A percentile compares a stretch with the other conserved stretches of the same genome.
Evolutionary conservation across 2,113 vertebrate species (phyloP).

Genomic region (Aix galericulata): DNA sequence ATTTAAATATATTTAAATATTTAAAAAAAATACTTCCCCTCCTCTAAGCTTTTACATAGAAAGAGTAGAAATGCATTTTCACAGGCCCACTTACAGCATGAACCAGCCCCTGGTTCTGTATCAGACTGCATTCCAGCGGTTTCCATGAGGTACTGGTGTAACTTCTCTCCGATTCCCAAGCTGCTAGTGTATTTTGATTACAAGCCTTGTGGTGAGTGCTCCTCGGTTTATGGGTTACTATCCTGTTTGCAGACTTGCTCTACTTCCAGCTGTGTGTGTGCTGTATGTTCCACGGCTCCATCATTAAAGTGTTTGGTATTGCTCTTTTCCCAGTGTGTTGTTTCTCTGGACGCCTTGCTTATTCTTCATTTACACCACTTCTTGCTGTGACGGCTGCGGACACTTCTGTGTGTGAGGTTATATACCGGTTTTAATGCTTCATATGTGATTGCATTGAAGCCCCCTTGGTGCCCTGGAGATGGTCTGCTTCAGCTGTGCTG

Average conservation of each 20-base stretch:
- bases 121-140: not conserved
- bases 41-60: not conserved
- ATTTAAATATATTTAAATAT: slow-evolving; percentile 41
- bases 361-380: not conserved
- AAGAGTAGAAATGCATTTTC: not conserved
- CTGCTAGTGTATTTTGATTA: not conserved
- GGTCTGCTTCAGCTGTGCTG: not conserved
- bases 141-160: not conserved
- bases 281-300: not conserved
- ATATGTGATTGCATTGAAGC: not conserved
- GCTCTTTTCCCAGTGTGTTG: not conserved
- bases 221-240: not conserved
- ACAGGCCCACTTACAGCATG: not conserved
- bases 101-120: not conserved
- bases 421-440: not conserved
- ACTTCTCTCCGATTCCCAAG: fast-evolving
- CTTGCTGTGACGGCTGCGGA: fast-evolving
- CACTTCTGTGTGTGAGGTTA: fast-evolving
- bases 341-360: not conserved
- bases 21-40: not conserved
- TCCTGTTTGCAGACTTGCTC: not conserved
- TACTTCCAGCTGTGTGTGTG: not conserved
- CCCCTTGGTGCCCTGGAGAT: fast-evolving
- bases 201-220: not conserved
- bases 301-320: slow-evolving; percentile 4